Percentiles rank a stretch among this genome's conserved stretches.
These are phyloP conservation scores for Uropsilus gracilis DNA, from an alignment of 2,113 vertebrate species.

Conservation along the genomic window DNA sequence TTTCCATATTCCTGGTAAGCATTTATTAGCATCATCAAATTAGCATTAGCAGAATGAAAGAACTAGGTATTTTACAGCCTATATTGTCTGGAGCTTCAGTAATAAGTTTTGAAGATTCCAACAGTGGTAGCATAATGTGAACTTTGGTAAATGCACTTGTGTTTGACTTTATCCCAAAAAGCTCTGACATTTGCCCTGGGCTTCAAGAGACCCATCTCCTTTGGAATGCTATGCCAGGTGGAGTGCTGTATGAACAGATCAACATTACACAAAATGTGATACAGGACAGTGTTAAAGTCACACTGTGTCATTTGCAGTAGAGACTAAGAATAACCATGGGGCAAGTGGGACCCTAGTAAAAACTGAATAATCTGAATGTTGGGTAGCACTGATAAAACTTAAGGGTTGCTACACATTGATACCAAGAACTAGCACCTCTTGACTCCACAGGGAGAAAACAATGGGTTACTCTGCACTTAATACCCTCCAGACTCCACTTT, in stretches of 20 bases:
- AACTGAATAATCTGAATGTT: neutral
- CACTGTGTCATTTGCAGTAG: neutral
- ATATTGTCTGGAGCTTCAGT: neutral
- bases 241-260: too few species aligned
- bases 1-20: neutral
- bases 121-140: neutral
- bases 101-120: neutral
- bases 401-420: accelerated
- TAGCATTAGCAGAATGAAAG: neutral
- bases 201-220: neutral
- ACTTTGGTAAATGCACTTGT: neutral
- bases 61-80: neutral
- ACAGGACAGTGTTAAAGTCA: neutral
- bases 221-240: neutral
- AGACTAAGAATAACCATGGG: neutral
- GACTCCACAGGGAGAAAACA: neutral
- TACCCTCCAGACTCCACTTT: neutral
- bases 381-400: neutral
- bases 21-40: neutral
- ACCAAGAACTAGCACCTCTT: accelerated
- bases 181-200: neutral
- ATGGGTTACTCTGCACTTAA: neutral
- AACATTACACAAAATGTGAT: neutral
- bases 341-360: neutral
- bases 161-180: neutral